Conservation (phyloP, 64 coral and sea anemone genomes). For the Pachyseris speciosa region DNA sequence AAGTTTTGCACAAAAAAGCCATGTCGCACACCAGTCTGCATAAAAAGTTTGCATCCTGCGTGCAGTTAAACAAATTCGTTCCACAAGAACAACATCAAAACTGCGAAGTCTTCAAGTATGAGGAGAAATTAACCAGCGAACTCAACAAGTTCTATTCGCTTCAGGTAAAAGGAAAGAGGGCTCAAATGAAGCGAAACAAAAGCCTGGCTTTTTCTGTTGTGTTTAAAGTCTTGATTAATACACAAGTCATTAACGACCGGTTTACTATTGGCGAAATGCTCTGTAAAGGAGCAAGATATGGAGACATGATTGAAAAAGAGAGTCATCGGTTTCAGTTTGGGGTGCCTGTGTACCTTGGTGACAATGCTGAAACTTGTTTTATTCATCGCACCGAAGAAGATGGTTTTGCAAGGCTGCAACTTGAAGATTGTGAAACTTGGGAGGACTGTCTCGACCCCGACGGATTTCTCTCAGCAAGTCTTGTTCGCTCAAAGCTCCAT, state of each 20-base stretch:
- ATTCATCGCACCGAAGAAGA: constrained; percentile 76
- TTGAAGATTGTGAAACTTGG: constrained; percentile 35
- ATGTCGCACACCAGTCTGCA: constrained; percentile 29
- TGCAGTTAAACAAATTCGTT: constrained; percentile 24
- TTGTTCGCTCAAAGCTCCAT: constrained; percentile 75
- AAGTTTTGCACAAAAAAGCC: constrained; percentile 21
- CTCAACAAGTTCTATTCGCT: constrained; percentile 62
- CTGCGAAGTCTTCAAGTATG: constrained; percentile 20
- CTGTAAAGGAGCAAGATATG: neutral
- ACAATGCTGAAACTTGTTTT: constrained; percentile 13
- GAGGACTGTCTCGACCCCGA: constrained; percentile 51
- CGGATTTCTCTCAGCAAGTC: constrained; percentile 78
- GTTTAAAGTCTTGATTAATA: constrained; percentile 72
- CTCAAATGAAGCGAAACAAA: constrained; percentile 51
- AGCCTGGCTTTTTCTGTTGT: constrained; percentile 65
- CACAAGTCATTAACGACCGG: constrained; percentile 70
- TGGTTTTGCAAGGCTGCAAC: constrained; percentile 70
- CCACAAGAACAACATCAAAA: neutral
- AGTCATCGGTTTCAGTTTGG: constrained; percentile 78
- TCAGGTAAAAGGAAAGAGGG: constrained; percentile 41
- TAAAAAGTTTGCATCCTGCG: constrained; percentile 20
- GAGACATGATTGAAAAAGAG: constrained; percentile 62
- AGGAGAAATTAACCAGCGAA: constrained; percentile 67
- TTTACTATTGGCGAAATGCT: constrained; percentile 67
- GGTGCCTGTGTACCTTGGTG: constrained; percentile 76